Evolutionary conservation across 2,797 vertebrate genomes (phyloP).

Genomic region (Syndactyla subalaris): DNA sequence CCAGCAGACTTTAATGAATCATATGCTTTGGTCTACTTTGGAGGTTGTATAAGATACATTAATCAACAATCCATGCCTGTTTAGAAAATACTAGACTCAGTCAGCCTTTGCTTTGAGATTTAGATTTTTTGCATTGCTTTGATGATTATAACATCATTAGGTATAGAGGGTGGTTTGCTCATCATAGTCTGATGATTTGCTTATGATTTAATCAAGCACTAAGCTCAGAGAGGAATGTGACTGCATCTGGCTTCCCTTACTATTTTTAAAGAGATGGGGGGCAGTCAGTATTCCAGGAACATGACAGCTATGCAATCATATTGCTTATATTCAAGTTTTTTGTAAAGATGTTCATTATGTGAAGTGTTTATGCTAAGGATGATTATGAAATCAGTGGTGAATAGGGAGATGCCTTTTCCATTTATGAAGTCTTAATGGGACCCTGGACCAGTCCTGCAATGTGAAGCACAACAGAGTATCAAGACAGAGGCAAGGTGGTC

Average conservation of each 20-base stretch:
- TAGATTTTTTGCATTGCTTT: not conserved
- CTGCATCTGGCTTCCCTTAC: slow-evolving; percentile 10
- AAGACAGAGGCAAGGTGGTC: not conserved
- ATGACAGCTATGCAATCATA: slow-evolving; percentile 3
- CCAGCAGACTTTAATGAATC: not conserved
- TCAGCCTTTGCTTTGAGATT: not conserved
- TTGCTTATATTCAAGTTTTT: not conserved
- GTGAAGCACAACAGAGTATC: not conserved
- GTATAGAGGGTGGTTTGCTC: not conserved
- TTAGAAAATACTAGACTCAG: not conserved
- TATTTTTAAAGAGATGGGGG: not conserved
- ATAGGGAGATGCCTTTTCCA: not conserved
- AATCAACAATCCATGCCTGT: not conserved
- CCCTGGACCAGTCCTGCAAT: not conserved
- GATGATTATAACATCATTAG: slow-evolving; percentile 16
- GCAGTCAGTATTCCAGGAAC: not conserved
- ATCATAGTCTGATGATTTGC: slow-evolving; percentile 13
- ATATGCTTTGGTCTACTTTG: not conserved
- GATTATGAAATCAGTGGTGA: not conserved
- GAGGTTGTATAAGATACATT: not conserved
- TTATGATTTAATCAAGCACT: slow-evolving; percentile 21
- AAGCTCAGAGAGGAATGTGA: slow-evolving; percentile 14
- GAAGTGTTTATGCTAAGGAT: not conserved
- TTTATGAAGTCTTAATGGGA: not conserved
- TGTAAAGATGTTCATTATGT: not conserved